Evolutionary conservation across 2,113 vertebrate genomes (phyloP), one percentile per base, ranked within the genome.

Genomic region (Illadopsis cleaveri): DNA sequence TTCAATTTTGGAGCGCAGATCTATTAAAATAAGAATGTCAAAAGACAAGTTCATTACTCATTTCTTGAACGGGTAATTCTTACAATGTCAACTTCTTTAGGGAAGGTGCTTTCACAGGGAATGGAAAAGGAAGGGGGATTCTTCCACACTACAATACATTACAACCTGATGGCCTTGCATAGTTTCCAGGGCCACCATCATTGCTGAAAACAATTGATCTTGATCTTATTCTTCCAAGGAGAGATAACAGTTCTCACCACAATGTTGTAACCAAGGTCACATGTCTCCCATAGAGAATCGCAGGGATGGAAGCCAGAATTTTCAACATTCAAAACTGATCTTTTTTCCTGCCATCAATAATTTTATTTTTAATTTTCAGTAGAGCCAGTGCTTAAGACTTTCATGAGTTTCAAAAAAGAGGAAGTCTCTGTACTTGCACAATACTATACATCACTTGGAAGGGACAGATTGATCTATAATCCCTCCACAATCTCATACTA

Each of bases 1-100:
- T 86, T 68, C 96, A 86, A 98, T 97, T 60, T 98, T 93, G 23
- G 35, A 50, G 25, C 8, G 73, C 80, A 98, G 92, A 68, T 98
- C 98, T 98, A 65, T 95, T 94, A 81, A 97, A 94, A 54, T 20
- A 92, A 95, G 30, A 70, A 75, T 9, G 25, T 40, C 20, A 75
- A 44, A 92, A 86, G 22, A 65, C 14, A 89, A 65, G 27, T 57
- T 83, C 24, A 35, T 77, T 62, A 66, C 30, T 50, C 53, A 11
- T 42, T 69, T 61, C 35, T 86, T 68, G 11, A 82, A 48, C n/a
- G 31, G 37, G 17, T 42, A 69, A 58, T 70, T 90, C 62, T 62
- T 86, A 35, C 2, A 15, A 56, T 6, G 30, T 33, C 15, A 48
- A 14, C 61, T 60, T 75, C 31, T 76, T 81, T 54, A 72, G 42